Evolutionary conservation across 53 echinoderm and acorn worm genomes (phyloP).

Genomic region (Holothuria leucospilota): DNA sequence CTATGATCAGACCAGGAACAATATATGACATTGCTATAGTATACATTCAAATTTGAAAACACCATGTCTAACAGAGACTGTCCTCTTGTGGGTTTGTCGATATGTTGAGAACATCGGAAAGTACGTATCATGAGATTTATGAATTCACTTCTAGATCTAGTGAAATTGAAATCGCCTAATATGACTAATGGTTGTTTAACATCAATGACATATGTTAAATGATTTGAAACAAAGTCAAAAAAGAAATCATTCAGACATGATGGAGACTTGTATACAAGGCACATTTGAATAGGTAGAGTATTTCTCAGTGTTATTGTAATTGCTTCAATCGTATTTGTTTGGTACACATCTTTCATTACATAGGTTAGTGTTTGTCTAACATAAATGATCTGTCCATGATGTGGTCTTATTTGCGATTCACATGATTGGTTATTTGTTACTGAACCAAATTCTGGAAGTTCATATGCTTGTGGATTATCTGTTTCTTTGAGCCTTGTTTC

Average conservation of each 20-base stretch:
- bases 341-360: neutral
- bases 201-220: neutral
- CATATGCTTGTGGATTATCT: neutral
- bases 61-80: too few relatives aligned
- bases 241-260: neutral
- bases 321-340: neutral
- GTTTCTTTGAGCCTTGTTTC: slow-evolving; percentile 38
- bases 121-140: too few relatives aligned
- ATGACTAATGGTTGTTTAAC: too few relatives aligned
- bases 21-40: too few relatives aligned
- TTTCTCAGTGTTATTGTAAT: neutral
- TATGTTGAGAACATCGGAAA: too few relatives aligned
- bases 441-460: neutral
- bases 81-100: too few relatives aligned
- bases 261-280: neutral
- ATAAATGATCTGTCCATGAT: slow-evolving; percentile 45
- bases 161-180: too few relatives aligned
- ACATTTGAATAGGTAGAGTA: neutral
- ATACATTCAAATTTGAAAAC: too few relatives aligned
- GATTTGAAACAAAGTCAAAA: neutral
- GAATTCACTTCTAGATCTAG: too few relatives aligned
- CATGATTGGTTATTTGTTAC: slow-evolving; percentile 1
- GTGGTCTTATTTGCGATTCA: slow-evolving; percentile 17
- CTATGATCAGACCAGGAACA: too few relatives aligned
- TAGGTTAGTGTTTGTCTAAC: neutral